Percentiles rank a stretch among this genome's conserved stretches.
phyloP scores from a whole-genome alignment of 2,113 vertebrate species.

The Myotis lucifugus region DNA sequence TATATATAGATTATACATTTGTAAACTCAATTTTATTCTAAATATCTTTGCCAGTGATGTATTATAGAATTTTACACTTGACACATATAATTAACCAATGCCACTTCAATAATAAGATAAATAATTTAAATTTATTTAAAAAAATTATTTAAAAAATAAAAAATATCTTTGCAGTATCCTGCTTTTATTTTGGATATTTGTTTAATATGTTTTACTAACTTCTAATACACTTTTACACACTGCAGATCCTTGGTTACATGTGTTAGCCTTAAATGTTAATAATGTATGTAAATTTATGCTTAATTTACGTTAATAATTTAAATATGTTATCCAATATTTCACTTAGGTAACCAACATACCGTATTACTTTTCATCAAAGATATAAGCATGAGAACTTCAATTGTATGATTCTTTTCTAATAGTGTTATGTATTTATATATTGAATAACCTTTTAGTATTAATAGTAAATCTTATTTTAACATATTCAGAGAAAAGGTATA shows the following conservation, averaged over 20 bases:
- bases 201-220: constrained; percentile 18
- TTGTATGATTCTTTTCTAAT: not conserved
- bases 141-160: not conserved
- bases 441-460: constrained; percentile 28
- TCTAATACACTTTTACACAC: not conserved
- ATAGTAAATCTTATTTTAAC: constrained; percentile 44
- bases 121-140: not conserved
- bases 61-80: not conserved
- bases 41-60: not conserved
- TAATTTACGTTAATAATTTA: constrained; percentile 26
- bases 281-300: not conserved
- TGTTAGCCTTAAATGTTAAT: not conserved
- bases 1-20: not conserved
- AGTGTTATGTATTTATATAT: not conserved
- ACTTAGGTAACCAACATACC: not conserved
- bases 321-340: constrained; percentile 7
- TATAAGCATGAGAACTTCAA: not conserved
- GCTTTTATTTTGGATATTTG: constrained; percentile 49
- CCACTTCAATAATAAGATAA: not conserved
- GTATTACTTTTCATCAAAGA: constrained; percentile 28
- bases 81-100: not conserved
- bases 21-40: constrained; percentile 35
- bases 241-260: not conserved
- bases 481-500: not conserved
- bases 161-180: not conserved